phyloP scores from a whole-genome alignment of 2,888 invertebrate species.

The Metalampra italica region DNA sequence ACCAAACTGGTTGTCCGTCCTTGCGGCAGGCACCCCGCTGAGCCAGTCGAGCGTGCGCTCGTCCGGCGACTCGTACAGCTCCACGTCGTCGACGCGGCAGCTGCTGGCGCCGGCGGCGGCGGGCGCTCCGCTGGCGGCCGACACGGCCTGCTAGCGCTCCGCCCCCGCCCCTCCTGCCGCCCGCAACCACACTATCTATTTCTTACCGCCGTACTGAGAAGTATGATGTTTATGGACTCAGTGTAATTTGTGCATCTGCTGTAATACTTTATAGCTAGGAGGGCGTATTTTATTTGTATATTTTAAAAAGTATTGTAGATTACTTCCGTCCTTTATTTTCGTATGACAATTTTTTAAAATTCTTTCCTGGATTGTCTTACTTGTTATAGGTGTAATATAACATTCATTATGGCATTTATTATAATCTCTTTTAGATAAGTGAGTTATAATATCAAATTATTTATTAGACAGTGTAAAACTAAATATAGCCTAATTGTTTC shows the following conservation, averaged over 20 bases:
- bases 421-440: background rate
- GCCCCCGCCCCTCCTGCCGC: conserved; percentile 16
- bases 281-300: no score
- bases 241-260: no score
- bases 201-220: background rate
- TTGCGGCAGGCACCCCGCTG: conserved; percentile 80
- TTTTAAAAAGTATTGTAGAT: background rate
- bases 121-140: conserved; percentile 27
- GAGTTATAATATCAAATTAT: background rate
- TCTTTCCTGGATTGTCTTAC: background rate
- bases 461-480: background rate
- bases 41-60: conserved; percentile 83
- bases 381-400: background rate
- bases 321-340: conserved; percentile 1
- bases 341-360: background rate
- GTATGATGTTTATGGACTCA: no score
- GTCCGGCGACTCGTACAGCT: conserved; percentile 90
- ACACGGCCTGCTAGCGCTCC: conserved; percentile 40
- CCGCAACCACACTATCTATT: background rate
- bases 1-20: no score
- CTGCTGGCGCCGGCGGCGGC: conserved; percentile 76
- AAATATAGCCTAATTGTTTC: no score
- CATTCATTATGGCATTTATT: background rate
- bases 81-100: conserved; percentile 88
- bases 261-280: no score